Base-by-base conservation (phyloP, 2,797 vertebrate species). In the Pagetopsis macropterus region DNA sequence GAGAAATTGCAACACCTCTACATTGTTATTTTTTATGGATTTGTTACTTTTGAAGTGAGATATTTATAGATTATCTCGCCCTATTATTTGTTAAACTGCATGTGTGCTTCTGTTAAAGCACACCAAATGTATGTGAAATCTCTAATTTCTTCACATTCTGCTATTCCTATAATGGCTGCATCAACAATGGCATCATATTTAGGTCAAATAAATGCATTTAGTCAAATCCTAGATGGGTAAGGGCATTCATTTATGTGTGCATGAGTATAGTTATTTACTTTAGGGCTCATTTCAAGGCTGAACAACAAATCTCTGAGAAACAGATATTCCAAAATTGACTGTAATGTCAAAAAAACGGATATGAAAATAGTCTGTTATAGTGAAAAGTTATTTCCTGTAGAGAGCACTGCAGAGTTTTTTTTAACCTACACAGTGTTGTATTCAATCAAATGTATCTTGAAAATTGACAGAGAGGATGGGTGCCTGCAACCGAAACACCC, bases 401-500 rank as follows among this genome's bases (percentile, higher is more conserved):
- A 72, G 54, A 49, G 63, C 10, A 14, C 11, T 40, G 1, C 13
- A 31, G 19, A 27, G 27, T 27, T 50, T 73, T 23, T 65, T 66
- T 17, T 27, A 64, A 37, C 78, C 9, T 37, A 68, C 61, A 21
- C 0, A 4, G 56, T 67, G 49, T 65, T 54, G 44, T 75, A 61
- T 48, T 27, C 40, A 50, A 67, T 70, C 21, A 55, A 81, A 55
- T 57, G 15, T 41, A 63, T n/a, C 70, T 78, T 79, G 56, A 71
- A 71, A 49, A 66, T 67, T 75, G 23, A 79, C 54, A 81, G 76
- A 79, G 40, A 5, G 56, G 8, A 65, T 70, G 55, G 19, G 72
- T 46, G 16, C 78, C 50, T 82, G 46, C 16, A 60, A 70, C 49
- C 43, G 48, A 76, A 72, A 86, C 70, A 77, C 23, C 63, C 51